Percentiles rank a stretch among this genome's conserved stretches.
Evolutionary conservation across 1,140 invertebrate genomes (phyloP).

Genomic region (Caerostris darwini): DNA sequence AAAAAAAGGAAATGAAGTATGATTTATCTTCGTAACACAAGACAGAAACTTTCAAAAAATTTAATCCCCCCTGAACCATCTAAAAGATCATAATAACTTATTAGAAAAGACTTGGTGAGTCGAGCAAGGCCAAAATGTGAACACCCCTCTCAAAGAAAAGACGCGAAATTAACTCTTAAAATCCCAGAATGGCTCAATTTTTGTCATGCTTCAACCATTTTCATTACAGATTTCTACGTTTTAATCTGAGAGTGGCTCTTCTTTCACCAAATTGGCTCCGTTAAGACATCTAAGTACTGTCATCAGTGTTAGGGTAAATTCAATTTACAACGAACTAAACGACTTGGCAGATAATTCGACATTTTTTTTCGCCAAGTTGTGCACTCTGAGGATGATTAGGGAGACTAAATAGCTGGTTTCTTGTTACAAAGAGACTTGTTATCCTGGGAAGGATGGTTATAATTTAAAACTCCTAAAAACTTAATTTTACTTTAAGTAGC

Average conservation of each 20-base stretch:
- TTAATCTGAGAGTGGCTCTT: background rate
- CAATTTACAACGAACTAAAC: slow-evolving; percentile 31
- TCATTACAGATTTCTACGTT: slow-evolving; percentile 5
- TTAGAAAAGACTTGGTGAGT: background rate
- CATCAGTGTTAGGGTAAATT: slow-evolving; percentile 17
- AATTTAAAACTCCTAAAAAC: slow-evolving; percentile 39
- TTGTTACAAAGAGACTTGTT: slow-evolving; percentile 8
- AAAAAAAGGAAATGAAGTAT: no score
- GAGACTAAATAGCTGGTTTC: slow-evolving; percentile 9
- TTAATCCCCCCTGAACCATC: background rate
- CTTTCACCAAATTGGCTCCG: background rate
- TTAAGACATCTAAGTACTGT: slow-evolving; percentile 7
- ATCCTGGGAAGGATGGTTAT: background rate
- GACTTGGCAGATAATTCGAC: background rate
- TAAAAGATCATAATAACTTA: no score
- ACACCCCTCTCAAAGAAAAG: background rate
- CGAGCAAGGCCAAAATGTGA: background rate
- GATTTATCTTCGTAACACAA: no score
- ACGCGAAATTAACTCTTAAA: slow-evolving; percentile 6
- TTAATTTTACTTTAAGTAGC: slow-evolving; percentile 29
- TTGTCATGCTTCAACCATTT: slow-evolving; percentile 17
- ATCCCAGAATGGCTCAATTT: slow-evolving; percentile 19
- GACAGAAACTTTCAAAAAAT: background rate
- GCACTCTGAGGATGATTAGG: slow-evolving; percentile 13
- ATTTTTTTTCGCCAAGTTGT: background rate